These are phyloP conservation scores for Amphipyra berbera DNA, from an alignment of 2,888 invertebrate species.

Conservation along the genomic window DNA sequence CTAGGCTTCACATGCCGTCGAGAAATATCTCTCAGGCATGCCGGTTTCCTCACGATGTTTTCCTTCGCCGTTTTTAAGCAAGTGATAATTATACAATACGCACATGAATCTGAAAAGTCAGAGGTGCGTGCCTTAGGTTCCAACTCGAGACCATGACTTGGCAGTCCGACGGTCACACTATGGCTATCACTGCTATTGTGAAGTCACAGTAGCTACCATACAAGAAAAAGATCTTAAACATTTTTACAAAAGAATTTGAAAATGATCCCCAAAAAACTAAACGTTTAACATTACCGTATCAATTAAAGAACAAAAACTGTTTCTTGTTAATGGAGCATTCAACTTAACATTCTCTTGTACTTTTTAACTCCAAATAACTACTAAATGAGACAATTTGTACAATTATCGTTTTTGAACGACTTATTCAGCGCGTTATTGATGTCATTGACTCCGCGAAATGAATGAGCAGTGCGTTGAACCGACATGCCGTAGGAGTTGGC, in stretches of 20 bases:
- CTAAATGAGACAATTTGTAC: constrained; percentile 33
- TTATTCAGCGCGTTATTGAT: constrained; percentile 34
- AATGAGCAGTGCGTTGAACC: constrained; percentile 50
- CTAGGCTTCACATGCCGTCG: too few species aligned
- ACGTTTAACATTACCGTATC: constrained; percentile 19
- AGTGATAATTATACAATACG: too few species aligned
- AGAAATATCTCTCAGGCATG: too few species aligned
- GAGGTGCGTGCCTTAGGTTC: too few species aligned
- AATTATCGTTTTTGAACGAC: constrained; percentile 22
- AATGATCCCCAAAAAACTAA: constrained; percentile 2
- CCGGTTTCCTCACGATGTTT: too few species aligned
- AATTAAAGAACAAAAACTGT: constrained; percentile 22
- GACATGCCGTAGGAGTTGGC: constrained; percentile 49
- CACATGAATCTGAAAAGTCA: too few species aligned
- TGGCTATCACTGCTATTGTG: too few species aligned
- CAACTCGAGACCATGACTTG: too few species aligned
- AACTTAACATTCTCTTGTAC: constrained; percentile 28
- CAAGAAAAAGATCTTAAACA: neutral
- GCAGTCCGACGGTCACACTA: too few species aligned
- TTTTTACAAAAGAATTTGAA: neutral
- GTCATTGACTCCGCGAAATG: constrained; percentile 55
- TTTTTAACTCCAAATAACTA: constrained; percentile 8
- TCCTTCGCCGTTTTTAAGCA: too few species aligned
- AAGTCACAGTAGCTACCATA: too few species aligned
- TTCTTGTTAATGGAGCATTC: constrained; percentile 10